Evolutionary conservation across 2,888 invertebrate species (phyloP).

Genomic region (Encarsia formosa): DNA sequence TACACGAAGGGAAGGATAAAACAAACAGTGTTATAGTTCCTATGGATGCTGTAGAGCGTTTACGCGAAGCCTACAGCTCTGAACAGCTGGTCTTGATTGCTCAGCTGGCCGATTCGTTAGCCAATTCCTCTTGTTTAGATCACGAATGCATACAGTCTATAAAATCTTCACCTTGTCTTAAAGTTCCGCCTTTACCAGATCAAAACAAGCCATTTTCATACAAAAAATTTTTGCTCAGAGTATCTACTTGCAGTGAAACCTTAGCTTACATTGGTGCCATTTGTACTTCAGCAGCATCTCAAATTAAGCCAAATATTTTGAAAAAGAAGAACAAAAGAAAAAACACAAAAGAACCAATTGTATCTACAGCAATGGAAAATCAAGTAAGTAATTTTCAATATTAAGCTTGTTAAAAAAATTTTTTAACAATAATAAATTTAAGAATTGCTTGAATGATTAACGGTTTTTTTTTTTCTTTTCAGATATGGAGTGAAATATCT

Average conservation of each 20-base stretch:
- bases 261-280: slow-evolving; percentile 44
- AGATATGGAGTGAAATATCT: slow-evolving; percentile 44
- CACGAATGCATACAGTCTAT: slow-evolving; percentile 40
- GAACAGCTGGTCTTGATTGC: slow-evolving; percentile 43
- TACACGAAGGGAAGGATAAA: slow-evolving; percentile 32
- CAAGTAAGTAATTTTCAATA: slow-evolving; percentile 39
- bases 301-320: slow-evolving; percentile 35
- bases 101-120: slow-evolving; percentile 40
- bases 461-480: slow-evolving; percentile 25
- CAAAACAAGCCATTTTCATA: slow-evolving; percentile 39
- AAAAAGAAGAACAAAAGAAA: slow-evolving; percentile 46
- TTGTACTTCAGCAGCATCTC: slow-evolving; percentile 38
- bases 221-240: slow-evolving; percentile 42
- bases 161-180: slow-evolving; percentile 34
- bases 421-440: not conserved
- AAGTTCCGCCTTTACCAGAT: slow-evolving; percentile 38
- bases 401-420: too few species aligned
- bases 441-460: not conserved
- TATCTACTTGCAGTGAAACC: slow-evolving; percentile 48
- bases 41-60: slow-evolving; percentile 44
- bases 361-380: slow-evolving; percentile 34
- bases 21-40: slow-evolving; percentile 45
- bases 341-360: slow-evolving; percentile 35
- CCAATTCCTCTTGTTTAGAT: slow-evolving; percentile 37
- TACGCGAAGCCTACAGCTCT: slow-evolving; percentile 44